phyloP scores from a whole-genome alignment of 2,113 vertebrate species.

The Gobio gobio region DNA sequence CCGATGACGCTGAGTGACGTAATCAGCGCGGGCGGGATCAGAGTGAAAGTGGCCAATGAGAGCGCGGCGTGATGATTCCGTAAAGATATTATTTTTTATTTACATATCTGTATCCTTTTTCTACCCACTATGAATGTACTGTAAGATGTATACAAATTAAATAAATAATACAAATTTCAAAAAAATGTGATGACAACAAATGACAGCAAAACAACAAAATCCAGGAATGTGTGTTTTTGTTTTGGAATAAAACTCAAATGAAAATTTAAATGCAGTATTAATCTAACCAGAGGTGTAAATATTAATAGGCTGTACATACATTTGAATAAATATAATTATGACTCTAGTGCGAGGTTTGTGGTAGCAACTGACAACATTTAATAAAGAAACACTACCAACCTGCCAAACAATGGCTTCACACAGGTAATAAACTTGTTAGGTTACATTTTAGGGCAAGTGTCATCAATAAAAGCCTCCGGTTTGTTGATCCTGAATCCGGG shows the following conservation, averaged over 20 bases:
- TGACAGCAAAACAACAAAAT: neutral
- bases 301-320: too few species aligned
- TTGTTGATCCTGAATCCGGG: constrained; percentile 8
- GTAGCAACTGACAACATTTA: too few species aligned
- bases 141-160: too few species aligned
- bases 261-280: neutral
- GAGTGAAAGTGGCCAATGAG: constrained; percentile 46
- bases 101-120: too few species aligned
- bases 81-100: too few species aligned
- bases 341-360: too few species aligned
- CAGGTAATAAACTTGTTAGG: neutral
- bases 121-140: too few species aligned
- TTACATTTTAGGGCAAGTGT: neutral
- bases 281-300: too few species aligned
- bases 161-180: too few species aligned
- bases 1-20: constrained; percentile 65
- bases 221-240: neutral
- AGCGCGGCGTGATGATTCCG: neutral
- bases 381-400: neutral
- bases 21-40: constrained; percentile 7
- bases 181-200: too few species aligned
- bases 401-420: neutral
- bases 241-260: too few species aligned
- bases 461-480: neutral
- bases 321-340: too few species aligned